Base-by-base conservation (phyloP, 1,140 invertebrate genomes). In the Radopholus similis region DNA sequence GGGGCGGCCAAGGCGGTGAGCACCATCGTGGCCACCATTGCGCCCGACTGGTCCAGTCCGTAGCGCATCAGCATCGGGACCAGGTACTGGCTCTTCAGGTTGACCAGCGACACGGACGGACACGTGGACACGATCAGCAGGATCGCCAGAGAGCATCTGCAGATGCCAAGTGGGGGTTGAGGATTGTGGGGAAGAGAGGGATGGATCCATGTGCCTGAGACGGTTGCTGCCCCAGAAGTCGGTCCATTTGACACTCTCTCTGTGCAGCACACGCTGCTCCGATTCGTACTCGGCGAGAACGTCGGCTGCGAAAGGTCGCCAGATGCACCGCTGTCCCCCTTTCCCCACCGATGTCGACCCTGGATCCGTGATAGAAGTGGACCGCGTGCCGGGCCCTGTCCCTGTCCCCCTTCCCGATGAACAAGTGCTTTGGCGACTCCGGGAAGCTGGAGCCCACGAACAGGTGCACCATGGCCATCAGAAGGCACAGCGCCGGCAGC, bases 401-500 rank as follows among this genome's bases (percentile, higher is more conserved):
- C 18, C 32, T 26, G 32, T 35, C 34, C 18, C 21, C 40, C 18
- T 34, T 49, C 9, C 59, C 59, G 49, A 62, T 64, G 44, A 51
- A 58, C 44, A 75, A 32, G 5, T 77, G 76, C 64, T 77, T 77
- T 18, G 75, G 75, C n/a, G 67, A 73, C 47, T 77, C 66, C 21
- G 75, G 75, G 37, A 77, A 62, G 34, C 47, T 68, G 3, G 49
- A 30, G 5, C 70, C 60, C 8, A 72, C 9, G 23, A 64, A 47
- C 32, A 77, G 40, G 37, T 77, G 76, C 15, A 68, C n/a, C 40
- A 70, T 57, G n/a, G 75, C 66, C 11, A 78, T 23, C 3, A 75
- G 5, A 6, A 66, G 58, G 35, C 73, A 72, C 23, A 77, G 49
- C 11, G 64, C 68, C 6, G 74, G 71, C 32, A 76, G 77, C 21